A percentile compares a stretch with the other conserved stretches of the same genome.
phyloP scores from a whole-genome alignment of 2,113 vertebrate species.

The Xenopus laevis region DNA sequence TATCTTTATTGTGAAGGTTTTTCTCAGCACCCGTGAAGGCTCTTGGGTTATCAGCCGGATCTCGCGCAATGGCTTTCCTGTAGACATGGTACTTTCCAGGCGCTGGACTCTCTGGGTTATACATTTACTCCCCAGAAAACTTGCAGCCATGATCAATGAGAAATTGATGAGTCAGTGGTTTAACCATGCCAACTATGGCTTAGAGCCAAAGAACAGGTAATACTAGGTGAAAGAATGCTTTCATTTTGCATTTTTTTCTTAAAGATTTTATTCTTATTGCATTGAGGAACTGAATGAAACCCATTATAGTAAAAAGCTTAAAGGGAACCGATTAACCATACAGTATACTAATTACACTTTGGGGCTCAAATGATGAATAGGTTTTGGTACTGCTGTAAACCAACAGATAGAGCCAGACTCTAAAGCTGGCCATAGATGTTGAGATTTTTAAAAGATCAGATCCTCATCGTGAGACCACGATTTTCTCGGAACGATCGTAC shows the following conservation, averaged over 20 bases:
- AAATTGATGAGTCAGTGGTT: constrained; percentile 58
- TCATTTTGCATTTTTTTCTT: background rate
- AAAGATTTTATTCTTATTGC: too few species aligned
- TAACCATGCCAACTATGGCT: constrained; percentile 66
- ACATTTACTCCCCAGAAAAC: constrained; percentile 12
- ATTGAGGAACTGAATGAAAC: too few species aligned
- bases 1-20: constrained; percentile 57
- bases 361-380: too few species aligned
- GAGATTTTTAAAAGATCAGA: too few species aligned
- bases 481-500: too few species aligned
- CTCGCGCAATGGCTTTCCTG: constrained; percentile 61
- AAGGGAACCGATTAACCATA: too few species aligned
- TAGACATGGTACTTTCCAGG: constrained; percentile 58
- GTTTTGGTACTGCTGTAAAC: too few species aligned
- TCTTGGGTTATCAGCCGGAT: constrained; percentile 68
- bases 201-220: constrained; percentile 69
- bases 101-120: constrained; percentile 51
- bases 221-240: background rate
- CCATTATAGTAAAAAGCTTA: too few species aligned
- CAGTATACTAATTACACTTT: too few species aligned
- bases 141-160: constrained; percentile 60
- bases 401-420: too few species aligned
- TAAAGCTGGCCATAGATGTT: too few species aligned
- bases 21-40: constrained; percentile 71
- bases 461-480: too few species aligned